Base-by-base conservation (phyloP, 37 sponge, comb jelly and placozoan genomes). In the Bolinopsis microptera region DNA sequence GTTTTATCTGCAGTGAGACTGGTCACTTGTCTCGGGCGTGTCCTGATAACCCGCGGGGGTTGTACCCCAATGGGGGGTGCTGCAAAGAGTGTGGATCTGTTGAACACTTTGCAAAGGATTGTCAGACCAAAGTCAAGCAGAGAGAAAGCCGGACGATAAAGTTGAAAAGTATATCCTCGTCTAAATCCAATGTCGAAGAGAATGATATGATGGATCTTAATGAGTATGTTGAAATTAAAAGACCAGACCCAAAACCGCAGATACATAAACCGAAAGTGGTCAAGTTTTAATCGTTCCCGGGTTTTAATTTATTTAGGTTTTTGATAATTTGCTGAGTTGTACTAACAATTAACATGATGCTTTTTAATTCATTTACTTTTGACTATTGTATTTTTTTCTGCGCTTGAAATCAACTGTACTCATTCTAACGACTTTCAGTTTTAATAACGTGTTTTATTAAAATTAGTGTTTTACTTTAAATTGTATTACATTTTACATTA, bases 1-100 rank as follows among this genome's bases (percentile, higher is more conserved):
- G 98, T 93, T 98, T 96, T 74, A 96, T 98, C 23, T 98, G 98
- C 69, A 93, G 93, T 24, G 96, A 96, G 83, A 69, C 92, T 0
- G 98, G 98, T 8, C 98, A 98, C 69, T 68, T 98, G 27, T 95
- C 98, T 0, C 92, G 93, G 25, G 69, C 90, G 18, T 98, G 98
- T 82, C 96, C 97, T 0, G 96, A 96, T 36, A 98, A 98, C 68
- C 96, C 98, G 23, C 88, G 94, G 30, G 98, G 98, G 22, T 40
- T 98, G 0, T 98, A 96, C 68, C 98, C 98, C 16, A 38, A 94
- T 83, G 98, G 98, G 39, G 93, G 83, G 25, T 94, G 39, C 28
- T 94, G 94, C 93, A 93, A 93, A 35, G 76, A 74, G 34, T 93
- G 93, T 93, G 93, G 93, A 24, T 31, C 69, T 31, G 93, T 93